Conservation (phyloP, 2,888 invertebrate species). For the Apoda limacodes region DNA sequence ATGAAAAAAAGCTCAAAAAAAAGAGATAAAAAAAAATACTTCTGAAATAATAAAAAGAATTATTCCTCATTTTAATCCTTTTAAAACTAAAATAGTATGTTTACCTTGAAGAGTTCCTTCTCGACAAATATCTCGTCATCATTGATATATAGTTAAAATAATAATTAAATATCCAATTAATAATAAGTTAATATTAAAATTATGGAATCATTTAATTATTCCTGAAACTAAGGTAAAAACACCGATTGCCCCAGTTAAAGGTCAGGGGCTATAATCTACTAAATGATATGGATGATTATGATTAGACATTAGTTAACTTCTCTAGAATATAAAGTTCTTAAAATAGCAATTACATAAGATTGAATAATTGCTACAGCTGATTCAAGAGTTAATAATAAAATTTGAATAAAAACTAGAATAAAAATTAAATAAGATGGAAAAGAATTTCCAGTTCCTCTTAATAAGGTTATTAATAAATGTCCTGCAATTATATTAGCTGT, state of each 20-base stretch:
- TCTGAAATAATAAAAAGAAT: constrained; percentile 80
- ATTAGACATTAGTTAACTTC: constrained; percentile 72
- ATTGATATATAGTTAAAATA: constrained; percentile 71
- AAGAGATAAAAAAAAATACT: constrained; percentile 71
- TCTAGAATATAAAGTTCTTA: constrained; percentile 75
- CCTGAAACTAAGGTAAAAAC: no score
- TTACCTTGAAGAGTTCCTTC: constrained; percentile 76
- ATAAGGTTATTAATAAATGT: constrained; percentile 73
- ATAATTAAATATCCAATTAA: constrained; percentile 56
- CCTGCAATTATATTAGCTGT: constrained; percentile 84
- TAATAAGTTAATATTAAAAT: no score
- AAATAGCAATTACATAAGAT: constrained; percentile 74
- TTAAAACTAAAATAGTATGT: constrained; percentile 69
- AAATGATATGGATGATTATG: constrained; percentile 73
- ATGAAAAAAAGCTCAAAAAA: constrained; percentile 73
- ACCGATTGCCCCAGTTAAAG: no score
- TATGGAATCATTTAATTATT: no score
- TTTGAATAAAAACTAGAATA: constrained; percentile 55
- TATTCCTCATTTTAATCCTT: constrained; percentile 76
- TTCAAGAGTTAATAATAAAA: constrained; percentile 66
- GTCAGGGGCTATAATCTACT: no score
- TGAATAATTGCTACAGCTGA: constrained; percentile 73
- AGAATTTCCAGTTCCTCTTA: constrained; percentile 47
- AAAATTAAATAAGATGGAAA: constrained; percentile 32
- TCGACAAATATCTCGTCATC: constrained; percentile 77